A percentile compares a stretch with the other conserved stretches of the same genome.
These are phyloP conservation scores for Lasius fuliginosus DNA, from an alignment of 2,888 invertebrate species.

Conservation along the genomic window DNA sequence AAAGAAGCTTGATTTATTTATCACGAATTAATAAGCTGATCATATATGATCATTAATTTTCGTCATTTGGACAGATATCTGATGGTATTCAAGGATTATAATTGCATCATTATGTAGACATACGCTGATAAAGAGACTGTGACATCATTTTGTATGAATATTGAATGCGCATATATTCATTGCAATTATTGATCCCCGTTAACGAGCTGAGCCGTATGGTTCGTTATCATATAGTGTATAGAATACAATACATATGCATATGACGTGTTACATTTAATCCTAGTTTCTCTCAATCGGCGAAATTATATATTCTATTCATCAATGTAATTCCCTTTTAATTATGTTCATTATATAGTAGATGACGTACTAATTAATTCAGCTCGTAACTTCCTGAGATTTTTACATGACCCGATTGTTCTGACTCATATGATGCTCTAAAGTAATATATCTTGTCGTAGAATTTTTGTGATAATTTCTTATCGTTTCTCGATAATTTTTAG, in stretches of 20 bases:
- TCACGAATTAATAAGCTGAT: constrained; percentile 21
- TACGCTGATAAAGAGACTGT: constrained; percentile 41
- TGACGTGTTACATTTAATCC: constrained; percentile 42
- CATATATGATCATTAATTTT: constrained; percentile 25
- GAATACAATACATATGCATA: not conserved
- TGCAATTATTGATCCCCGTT: constrained; percentile 51
- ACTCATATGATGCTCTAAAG: not conserved
- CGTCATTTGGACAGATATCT: constrained; percentile 13
- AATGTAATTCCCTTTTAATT: constrained; percentile 39
- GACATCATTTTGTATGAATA: constrained; percentile 46
- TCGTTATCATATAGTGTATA: constrained; percentile 16
- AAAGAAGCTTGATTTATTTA: not conserved
- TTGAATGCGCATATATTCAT: constrained; percentile 42
- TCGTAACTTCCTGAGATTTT: not conserved
- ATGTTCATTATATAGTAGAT: constrained; percentile 5
- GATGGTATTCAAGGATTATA: constrained; percentile 32
- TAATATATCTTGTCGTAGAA: not conserved
- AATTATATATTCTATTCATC: constrained; percentile 34
- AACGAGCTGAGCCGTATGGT: constrained; percentile 35
- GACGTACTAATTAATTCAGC: constrained; percentile 18
- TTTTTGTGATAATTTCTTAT: not conserved
- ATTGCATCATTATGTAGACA: constrained; percentile 24
- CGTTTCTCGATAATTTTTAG: not conserved
- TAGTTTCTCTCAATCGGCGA: constrained; percentile 3
- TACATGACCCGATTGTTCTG: not conserved